These are phyloP conservation scores for Sphenopsis melanotis DNA, from an alignment of 2,797 vertebrate genomes.

Conservation along the genomic window DNA sequence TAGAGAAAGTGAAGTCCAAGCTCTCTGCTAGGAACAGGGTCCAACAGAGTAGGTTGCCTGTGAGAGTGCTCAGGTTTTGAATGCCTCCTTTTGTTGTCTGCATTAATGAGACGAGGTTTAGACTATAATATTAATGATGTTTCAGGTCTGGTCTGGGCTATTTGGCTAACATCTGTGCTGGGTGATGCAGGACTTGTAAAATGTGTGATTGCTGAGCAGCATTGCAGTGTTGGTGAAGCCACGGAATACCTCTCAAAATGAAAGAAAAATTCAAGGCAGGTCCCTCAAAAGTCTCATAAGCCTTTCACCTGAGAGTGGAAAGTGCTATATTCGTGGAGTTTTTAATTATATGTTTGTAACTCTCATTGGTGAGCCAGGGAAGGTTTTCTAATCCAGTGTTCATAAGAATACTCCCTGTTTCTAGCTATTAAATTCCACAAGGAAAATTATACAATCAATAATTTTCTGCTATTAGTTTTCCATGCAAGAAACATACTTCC, in stretches of 20 bases:
- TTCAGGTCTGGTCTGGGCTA: neutral
- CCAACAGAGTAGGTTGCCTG: neutral
- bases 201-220: neutral
- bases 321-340: neutral
- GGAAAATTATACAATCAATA: neutral
- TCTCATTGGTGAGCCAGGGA: neutral
- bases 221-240: neutral
- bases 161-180: neutral
- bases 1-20: neutral
- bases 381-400: neutral
- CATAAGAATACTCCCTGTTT: neutral
- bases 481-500: neutral
- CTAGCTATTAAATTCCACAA: neutral
- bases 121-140: neutral
- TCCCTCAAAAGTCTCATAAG: neutral
- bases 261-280: neutral
- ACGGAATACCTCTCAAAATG: neutral
- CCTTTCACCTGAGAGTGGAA: neutral
- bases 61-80: neutral
- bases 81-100: neutral
- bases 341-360: neutral
- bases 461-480: neutral
- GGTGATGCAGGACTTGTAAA: neutral
- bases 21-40: neutral
- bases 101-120: neutral